A percentile compares a stretch with the other conserved stretches of the same genome.
These are phyloP conservation scores for Kuschelorhynchus macadamiae DNA, from an alignment of 2,888 invertebrate genomes.

Conservation along the genomic window DNA sequence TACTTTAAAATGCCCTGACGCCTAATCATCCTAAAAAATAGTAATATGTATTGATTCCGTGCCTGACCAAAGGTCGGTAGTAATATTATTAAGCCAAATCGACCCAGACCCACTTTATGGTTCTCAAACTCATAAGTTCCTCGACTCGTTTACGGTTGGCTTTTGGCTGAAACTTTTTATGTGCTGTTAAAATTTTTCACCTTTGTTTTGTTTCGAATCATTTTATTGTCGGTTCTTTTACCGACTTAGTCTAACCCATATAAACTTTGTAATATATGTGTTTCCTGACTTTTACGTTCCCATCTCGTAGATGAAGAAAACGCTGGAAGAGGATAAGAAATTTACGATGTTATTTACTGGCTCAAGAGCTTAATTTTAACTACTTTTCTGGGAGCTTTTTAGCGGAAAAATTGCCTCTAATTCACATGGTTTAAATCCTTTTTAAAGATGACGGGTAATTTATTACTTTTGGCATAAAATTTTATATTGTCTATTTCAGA, in stretches of 20 bases:
- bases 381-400: constrained; percentile 38
- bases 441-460: constrained; percentile 15
- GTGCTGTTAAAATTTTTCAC: constrained; percentile 67
- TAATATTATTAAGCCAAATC: constrained; percentile 31
- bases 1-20: too few relatives aligned
- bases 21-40: constrained; percentile 5
- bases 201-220: constrained; percentile 66
- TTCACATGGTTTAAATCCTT: constrained; percentile 15
- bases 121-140: constrained; percentile 61
- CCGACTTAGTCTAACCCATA: constrained; percentile 66
- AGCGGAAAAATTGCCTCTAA: constrained; percentile 21
- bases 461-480: constrained; percentile 1
- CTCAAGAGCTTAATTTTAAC: constrained; percentile 45
- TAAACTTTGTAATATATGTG: constrained; percentile 69
- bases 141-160: constrained; percentile 52
- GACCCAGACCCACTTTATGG: constrained; percentile 8
- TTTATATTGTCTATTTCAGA: background rate
- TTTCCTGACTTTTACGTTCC: constrained; percentile 65
- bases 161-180: constrained; percentile 64
- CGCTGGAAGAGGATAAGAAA: constrained; percentile 31
- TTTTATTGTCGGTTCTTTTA: constrained; percentile 67
- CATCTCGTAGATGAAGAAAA: constrained; percentile 50
- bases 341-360: constrained; percentile 46
- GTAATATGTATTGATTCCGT: constrained; percentile 2
- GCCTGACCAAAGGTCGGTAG: constrained; percentile 15